Conservation (phyloP, 2,113 vertebrate genomes). For the Morone chrysops region DNA sequence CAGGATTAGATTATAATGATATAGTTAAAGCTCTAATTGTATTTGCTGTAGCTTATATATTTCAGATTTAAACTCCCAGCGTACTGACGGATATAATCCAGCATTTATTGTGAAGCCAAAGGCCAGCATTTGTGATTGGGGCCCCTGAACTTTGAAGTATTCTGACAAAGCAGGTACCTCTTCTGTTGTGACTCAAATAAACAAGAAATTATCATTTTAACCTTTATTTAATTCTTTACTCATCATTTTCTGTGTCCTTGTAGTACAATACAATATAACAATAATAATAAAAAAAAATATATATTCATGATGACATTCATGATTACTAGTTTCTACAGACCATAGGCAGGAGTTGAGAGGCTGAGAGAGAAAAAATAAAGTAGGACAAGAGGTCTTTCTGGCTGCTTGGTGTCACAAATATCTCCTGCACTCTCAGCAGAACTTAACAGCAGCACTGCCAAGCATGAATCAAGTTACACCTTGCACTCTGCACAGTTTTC, state of each 20-base stretch:
- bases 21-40: no score
- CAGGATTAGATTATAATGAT: no score
- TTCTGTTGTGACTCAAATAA: neutral
- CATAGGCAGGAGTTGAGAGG: constrained; percentile 31
- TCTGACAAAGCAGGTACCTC: neutral
- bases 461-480: constrained; percentile 70
- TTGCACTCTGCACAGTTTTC: constrained; percentile 29
- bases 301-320: neutral
- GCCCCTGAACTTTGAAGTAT: no score
- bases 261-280: neutral
- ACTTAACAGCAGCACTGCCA: constrained; percentile 46
- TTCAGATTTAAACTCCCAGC: no score
- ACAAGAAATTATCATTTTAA: neutral
- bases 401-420: constrained; percentile 70
- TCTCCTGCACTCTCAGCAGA: constrained; percentile 74
- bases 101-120: neutral
- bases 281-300: neutral
- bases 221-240: neutral
- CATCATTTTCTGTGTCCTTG: neutral
- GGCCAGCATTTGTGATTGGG: no score
- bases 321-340: neutral
- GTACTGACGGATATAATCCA: neutral
- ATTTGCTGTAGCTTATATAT: no score
- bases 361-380: constrained; percentile 42
- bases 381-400: constrained; percentile 62